Percentiles rank a stretch among this genome's conserved stretches.
phyloP scores from a whole-genome alignment of 2,113 vertebrate species.

The Pituophis catenifer region DNA sequence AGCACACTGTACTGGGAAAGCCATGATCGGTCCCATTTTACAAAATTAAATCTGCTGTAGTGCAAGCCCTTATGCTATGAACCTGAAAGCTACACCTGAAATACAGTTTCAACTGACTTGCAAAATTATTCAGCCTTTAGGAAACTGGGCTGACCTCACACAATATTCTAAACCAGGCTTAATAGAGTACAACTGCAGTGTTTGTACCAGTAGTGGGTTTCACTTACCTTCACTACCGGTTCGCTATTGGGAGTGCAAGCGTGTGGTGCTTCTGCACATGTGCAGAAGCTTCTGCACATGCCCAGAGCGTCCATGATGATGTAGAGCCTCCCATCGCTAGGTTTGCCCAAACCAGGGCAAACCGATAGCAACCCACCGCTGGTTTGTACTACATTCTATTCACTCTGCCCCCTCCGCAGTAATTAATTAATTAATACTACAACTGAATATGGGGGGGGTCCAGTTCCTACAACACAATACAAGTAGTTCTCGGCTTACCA shows the following conservation, averaged over 20 bases:
- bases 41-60: background rate
- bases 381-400: background rate
- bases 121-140: background rate
- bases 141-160: background rate
- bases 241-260: too few species aligned
- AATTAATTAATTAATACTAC: background rate
- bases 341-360: too few species aligned
- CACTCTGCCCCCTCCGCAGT: background rate
- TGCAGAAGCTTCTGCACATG: too few species aligned
- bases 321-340: too few species aligned
- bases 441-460: background rate
- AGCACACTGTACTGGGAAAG: background rate
- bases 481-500: background rate
- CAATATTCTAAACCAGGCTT: background rate
- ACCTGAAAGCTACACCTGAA: background rate
- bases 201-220: background rate
- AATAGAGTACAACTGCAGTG: background rate
- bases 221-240: too few species aligned
- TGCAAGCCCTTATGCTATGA: background rate
- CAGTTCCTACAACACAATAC: background rate
- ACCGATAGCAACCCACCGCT: too few species aligned
- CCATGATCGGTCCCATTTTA: background rate
- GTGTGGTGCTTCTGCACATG: too few species aligned
- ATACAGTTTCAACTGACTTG: background rate
- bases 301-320: too few species aligned